These are phyloP conservation scores for Myopa testacea DNA, from an alignment of 2,888 invertebrate species.

Conservation along the genomic window DNA sequence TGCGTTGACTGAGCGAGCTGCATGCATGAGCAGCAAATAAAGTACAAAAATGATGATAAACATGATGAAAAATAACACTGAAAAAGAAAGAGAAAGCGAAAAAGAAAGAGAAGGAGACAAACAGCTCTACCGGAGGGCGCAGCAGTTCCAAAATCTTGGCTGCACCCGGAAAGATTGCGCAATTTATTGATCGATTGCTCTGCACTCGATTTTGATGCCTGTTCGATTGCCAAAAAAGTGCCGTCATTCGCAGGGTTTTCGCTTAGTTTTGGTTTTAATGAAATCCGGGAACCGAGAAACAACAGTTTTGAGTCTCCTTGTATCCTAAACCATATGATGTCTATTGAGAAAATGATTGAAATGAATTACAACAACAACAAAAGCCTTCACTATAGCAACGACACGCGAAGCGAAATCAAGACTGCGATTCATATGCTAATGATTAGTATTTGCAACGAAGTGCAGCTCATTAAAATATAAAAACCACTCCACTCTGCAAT, in stretches of 20 bases:
- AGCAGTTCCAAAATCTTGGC: not conserved
- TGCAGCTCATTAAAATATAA: not conserved
- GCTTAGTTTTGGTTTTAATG: not conserved
- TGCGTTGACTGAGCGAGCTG: not conserved
- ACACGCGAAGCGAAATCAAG: not conserved
- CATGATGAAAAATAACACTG: not conserved
- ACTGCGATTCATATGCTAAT: no score
- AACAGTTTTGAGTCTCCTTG: no score
- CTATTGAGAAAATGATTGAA: no score
- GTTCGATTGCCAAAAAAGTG: no score
- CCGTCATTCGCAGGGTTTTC: no score
- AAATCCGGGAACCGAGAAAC: no score
- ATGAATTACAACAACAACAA: no score
- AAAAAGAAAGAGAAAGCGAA: not conserved
- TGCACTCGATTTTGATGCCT: no score
- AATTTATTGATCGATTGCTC: no score
- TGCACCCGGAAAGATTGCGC: conserved; percentile 9
- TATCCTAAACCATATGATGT: no score
- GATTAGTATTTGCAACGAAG: no score
- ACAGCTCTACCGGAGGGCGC: conserved; percentile 1
- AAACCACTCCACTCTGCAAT: no score
- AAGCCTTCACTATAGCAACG: conserved; percentile 2
- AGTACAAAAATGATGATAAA: not conserved
- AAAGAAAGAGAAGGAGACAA: not conserved
- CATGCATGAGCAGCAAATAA: conserved; percentile 1